Base-by-base conservation (phyloP, 1,140 invertebrate species). In the Aleiodes sp. region DNA sequence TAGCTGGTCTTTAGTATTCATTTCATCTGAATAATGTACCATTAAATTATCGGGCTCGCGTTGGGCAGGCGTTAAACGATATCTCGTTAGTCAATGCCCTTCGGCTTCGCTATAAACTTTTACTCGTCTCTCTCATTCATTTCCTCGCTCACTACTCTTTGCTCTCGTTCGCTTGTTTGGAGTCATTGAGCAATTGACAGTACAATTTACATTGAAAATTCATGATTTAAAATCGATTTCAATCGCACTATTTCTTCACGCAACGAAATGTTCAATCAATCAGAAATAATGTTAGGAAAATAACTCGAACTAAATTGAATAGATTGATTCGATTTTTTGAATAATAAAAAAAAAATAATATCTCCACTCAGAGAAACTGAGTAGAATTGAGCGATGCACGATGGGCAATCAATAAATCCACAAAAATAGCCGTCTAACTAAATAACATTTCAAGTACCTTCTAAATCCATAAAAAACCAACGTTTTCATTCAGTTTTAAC, bases 1-100 rank as follows among this genome's bases (percentile, higher is more conserved):
- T n/a, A n/a, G 65, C 9, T 33, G 52, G 69, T 75, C 64, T 75
- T 80, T 77, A 75, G 69, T 72, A 75, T 82, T 80, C 74, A 74
- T 75, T 74, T 72, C 72, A 79, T 78, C 73, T 78, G 75, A 80
- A 80, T 80, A 78, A 82, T 78, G 74, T 74, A 74, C 70, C 72
- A 76, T 78, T 77, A 78, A 80, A 80, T 80, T 80, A 82, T 78
- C 67, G 73, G 70, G 74, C 70, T 73, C 61, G 74, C 65, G 73
- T 66, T 71, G 71, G 70, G 73, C 76, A 65, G 73, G 75, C 75
- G 75, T 76, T 80, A 79, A 82, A 79, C 74, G 75, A 75, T 76
- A 69, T 63, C 66, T 75, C 73, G 68, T 75, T 75, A 73, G 69
- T 61, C 60, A 56, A 56, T 56, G 24, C 21, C 24, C 31, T 56